Conservation (phyloP, 2,113 vertebrate genomes). For the Actinemys pallida region DNA sequence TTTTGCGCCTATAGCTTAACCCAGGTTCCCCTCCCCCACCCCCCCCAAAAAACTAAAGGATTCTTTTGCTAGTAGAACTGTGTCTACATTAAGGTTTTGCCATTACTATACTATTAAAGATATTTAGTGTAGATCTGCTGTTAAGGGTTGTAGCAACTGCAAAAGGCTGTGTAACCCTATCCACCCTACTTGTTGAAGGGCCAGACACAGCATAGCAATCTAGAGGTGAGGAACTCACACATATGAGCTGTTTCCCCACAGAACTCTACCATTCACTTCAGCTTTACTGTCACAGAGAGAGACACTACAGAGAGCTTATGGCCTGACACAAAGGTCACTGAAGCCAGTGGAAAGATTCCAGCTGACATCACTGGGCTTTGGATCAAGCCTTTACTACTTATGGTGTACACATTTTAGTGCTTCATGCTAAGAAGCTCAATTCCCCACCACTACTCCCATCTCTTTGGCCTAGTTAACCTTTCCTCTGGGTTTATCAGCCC, state of each 20-base stretch:
- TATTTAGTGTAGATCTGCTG: not conserved
- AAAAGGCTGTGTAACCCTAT: not conserved
- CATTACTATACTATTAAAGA: not conserved
- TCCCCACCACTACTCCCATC: rapidly evolving
- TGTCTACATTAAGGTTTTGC: not conserved
- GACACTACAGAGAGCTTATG: not conserved
- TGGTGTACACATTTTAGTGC: no score
- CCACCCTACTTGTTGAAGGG: not conserved
- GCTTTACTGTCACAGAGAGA: not conserved
- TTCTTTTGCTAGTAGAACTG: not conserved
- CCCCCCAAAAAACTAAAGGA: not conserved
- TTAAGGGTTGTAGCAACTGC: not conserved
- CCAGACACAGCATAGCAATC: not conserved
- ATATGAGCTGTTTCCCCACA: not conserved
- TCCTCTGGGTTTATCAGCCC: not conserved
- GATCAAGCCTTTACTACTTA: not conserved
- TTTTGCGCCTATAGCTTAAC: not conserved
- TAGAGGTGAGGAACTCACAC: not conserved
- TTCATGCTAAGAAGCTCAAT: not conserved
- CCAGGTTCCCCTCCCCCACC: not conserved
- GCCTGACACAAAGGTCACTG: not conserved
- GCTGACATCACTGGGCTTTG: not conserved
- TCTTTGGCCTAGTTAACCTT: not conserved
- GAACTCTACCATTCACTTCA: rapidly evolving
- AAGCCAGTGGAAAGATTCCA: not conserved